phyloP scores from a whole-genome alignment of 2,888 invertebrate species.

The Melipona beecheii region DNA sequence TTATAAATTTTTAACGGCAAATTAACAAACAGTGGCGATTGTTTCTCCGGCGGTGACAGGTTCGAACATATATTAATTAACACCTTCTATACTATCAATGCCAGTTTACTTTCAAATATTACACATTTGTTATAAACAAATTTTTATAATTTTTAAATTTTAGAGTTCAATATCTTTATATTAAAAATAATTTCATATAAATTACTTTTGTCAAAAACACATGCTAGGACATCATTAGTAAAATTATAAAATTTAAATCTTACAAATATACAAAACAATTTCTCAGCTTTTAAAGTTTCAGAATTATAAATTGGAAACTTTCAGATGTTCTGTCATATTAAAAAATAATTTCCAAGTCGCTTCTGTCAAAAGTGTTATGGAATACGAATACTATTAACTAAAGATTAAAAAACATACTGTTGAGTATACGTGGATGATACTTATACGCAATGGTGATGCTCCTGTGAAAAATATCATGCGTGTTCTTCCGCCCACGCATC shows the following conservation, averaged over 20 bases:
- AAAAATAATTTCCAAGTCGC: background rate
- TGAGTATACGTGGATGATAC: background rate
- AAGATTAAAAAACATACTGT: background rate
- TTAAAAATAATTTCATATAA: background rate
- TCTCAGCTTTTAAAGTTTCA: background rate
- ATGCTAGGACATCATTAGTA: no score
- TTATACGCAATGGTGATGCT: constrained; percentile 34
- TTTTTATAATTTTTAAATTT: background rate
- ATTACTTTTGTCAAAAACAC: background rate
- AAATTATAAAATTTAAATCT: background rate
- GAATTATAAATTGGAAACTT: background rate
- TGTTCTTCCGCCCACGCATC: constrained; percentile 48
- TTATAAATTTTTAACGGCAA: constrained; percentile 16
- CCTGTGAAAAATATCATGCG: constrained; percentile 41
- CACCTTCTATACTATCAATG: background rate
- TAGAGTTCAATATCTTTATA: background rate
- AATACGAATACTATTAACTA: background rate
- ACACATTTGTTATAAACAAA: background rate
- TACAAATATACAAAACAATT: background rate
- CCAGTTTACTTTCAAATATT: fast-evolving
- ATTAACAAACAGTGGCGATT: constrained; percentile 23
- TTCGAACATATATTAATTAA: background rate
- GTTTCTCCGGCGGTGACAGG: background rate
- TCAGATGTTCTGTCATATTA: no score
- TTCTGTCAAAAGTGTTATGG: background rate